Evolutionary conservation across 2,797 vertebrate species (phyloP).

Genomic region (Apodemus agrarius): DNA sequence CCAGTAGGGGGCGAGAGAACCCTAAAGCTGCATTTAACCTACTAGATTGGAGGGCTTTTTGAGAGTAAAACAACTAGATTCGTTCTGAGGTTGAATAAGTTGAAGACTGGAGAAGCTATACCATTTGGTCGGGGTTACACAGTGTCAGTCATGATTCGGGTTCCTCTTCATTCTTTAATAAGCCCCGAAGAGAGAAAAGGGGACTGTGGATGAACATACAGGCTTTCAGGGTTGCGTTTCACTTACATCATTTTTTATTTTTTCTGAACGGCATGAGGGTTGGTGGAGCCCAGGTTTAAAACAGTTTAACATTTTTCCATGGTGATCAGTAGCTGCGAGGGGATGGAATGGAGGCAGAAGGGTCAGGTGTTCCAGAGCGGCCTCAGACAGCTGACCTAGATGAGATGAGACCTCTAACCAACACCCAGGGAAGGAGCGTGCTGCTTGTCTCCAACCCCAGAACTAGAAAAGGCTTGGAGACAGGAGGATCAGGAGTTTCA

Average conservation of each 20-base stretch:
- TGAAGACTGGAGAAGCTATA: background rate
- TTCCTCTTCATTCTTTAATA: background rate
- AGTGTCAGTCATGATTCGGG: background rate
- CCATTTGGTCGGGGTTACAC: background rate
- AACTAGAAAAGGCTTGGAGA: background rate
- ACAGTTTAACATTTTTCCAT: background rate
- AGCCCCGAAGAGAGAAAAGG: background rate
- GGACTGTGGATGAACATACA: background rate
- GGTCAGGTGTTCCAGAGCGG: background rate
- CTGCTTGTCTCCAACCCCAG: background rate
- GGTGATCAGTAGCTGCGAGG: background rate
- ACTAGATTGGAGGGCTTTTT: background rate
- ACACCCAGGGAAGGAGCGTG: background rate
- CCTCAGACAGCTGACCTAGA: background rate
- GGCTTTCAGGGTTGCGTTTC: background rate
- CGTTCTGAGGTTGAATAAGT: background rate
- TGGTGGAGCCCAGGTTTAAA: background rate
- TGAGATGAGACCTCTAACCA: background rate
- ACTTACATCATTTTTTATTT: background rate
- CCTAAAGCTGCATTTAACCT: slow-evolving; percentile 4
- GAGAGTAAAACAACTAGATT: background rate
- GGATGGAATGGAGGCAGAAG: background rate
- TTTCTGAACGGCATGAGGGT: background rate
- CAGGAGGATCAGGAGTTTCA: background rate
- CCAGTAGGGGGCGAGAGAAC: slow-evolving; percentile 84